Base-by-base conservation (phyloP, 2,113 vertebrate species). In the Sinosuthora webbiana region DNA sequence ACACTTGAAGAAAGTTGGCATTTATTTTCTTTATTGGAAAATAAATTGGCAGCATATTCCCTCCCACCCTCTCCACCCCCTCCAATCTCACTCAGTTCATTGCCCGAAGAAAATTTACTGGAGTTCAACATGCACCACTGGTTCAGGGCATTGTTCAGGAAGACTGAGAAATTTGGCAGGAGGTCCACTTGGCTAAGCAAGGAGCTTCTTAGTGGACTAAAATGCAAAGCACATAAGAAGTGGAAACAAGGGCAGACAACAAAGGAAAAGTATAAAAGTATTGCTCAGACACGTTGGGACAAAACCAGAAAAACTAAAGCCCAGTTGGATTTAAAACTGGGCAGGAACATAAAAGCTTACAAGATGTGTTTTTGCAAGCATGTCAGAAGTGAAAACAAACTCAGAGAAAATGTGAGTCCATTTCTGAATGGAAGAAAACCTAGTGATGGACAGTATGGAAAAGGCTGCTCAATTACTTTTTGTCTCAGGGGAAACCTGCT, bases 91-190 rank as follows among this genome's bases (percentile, higher is more conserved):
- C 37, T 60, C 80, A 90, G 30, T 71, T 94, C 57, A 42, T 65
- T 90, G 76, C 63, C 63, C 59, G 93, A 27, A 83, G 57, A 57
- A 93, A 94, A 59, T 79, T 88, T 92, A 45, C 59, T 79, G 59
- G 75, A 88, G 45, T 88, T 91, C 82, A 94, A 57, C 59, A 90
- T 86, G 88, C 90, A 90, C 53, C 49, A 52, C 65, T 94, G 80
- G 89, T 84, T 93, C 90, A 68, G 39, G 18, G 47, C 74, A 76
- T 91, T 95, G 88, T 94, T 95, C 63, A 83, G 78, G 70, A 93
- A 94, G 70, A 85, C 45, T 85, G 70, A 33, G 67, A 83, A 62
- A 90, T 93, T 85, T 97, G 96, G 96, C 85, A 93, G 82, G 56
- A 85, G 88, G 85, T 89, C 74, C 37, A 73, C 57, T 95, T 94